phyloP scores from a whole-genome alignment of 2,113 vertebrate genomes.

The Stegostoma tigrinum region DNA sequence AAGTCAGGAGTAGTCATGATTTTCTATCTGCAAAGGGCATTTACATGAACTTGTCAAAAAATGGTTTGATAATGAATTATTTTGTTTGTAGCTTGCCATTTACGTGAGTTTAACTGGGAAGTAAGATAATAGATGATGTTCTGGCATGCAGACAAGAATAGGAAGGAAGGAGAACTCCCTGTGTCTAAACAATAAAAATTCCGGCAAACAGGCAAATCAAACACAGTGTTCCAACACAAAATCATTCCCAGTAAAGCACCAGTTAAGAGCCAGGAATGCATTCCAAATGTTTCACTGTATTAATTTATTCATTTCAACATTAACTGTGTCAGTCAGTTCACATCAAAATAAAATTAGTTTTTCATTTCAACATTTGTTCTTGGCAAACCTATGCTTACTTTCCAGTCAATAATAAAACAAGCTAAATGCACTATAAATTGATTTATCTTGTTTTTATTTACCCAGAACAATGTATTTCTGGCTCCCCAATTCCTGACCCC shows the following conservation, averaged over 20 bases:
- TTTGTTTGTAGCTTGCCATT: background rate
- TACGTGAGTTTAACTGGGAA: background rate
- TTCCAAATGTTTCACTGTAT: background rate
- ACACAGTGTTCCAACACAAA: background rate
- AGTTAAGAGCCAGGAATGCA: slow-evolving; percentile 2
- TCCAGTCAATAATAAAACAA: background rate
- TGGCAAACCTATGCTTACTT: background rate
- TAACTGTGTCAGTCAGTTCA: background rate
- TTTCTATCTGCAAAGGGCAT: background rate
- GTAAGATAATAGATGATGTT: background rate
- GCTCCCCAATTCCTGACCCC: background rate
- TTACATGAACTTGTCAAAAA: background rate
- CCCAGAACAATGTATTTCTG: background rate
- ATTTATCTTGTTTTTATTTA: background rate
- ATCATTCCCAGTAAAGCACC: slow-evolving; percentile 10
- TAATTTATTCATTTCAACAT: background rate
- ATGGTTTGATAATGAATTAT: background rate
- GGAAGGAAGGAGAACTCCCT: background rate
- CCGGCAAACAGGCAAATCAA: background rate
- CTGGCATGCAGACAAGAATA: background rate
- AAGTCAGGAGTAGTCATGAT: background rate
- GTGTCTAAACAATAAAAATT: background rate
- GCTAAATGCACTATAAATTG: background rate
- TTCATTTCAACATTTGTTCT: background rate
- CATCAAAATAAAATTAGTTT: background rate